These are phyloP conservation scores for Hyperoodon ampullatus DNA, from an alignment of 2,113 vertebrate species.

Conservation along the genomic window DNA sequence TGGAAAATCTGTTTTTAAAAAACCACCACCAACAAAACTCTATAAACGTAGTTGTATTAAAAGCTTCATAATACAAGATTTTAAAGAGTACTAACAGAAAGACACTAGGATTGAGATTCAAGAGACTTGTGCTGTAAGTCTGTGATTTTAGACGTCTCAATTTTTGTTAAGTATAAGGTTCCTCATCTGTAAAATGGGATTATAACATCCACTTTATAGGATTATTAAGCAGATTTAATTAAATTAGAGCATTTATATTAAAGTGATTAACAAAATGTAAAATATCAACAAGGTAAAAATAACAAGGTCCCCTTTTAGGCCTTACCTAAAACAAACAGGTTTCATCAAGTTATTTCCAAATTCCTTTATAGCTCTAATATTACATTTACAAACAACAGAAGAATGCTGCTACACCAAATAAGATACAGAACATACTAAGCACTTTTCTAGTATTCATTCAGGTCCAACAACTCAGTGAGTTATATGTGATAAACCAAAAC, in stretches of 20 bases:
- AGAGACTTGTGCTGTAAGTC: background rate
- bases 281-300: background rate
- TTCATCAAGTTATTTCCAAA: slow-evolving; percentile 26
- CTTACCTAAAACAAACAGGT: slow-evolving; percentile 38
- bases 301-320: background rate
- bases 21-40: background rate
- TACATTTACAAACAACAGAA: slow-evolving; percentile 41
- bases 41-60: background rate
- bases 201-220: background rate
- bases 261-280: slow-evolving; percentile 6
- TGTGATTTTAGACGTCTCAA: background rate
- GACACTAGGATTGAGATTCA: background rate
- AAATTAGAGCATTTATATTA: background rate
- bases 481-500: background rate
- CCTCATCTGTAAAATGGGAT: background rate
- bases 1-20: background rate
- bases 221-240: background rate
- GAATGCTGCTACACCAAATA: slow-evolving; percentile 5
- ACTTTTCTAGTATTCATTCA: slow-evolving; percentile 20
- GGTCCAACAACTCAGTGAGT: background rate
- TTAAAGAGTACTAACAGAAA: slow-evolving; percentile 3
- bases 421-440: background rate
- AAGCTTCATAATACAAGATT: slow-evolving; percentile 29
- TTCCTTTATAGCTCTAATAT: background rate
- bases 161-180: background rate